Evolutionary conservation across 2,888 invertebrate species (phyloP), one percentile per base, ranked within the genome.

Genomic region (Caenorhabditis sp.): DNA sequence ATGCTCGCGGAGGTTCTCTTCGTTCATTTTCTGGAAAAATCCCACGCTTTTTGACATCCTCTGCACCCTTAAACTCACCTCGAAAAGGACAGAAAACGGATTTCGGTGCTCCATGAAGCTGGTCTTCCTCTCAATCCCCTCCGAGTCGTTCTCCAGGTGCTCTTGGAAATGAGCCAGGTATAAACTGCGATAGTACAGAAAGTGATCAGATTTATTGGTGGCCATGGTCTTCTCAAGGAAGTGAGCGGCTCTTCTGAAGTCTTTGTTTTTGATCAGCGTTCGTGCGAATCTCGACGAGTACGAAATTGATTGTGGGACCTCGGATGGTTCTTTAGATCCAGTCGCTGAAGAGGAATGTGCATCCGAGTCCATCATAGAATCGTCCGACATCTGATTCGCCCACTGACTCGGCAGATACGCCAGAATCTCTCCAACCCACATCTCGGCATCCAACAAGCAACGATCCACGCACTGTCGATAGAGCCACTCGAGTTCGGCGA

Each of bases 141-240:
- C 88, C 2, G 88, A 73, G 28, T 88, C 89, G 51, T 82, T 83
- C 68, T 89, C 89, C 54, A 86, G 63, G 22, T 85, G 70, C 19
- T 86, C 86, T 59, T 84, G 83, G 31, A 76, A 80, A 41, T 70
- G 74, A 24, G 85, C 87, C 80, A 84, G 59, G 54, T 75, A 80
- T 73, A 93, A 91, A 87, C 80, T 93, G 92, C 93, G 88, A 87
- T 93, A 93, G 26, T 93, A 89, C 44, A 93, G 90, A 92, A 95
- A 98, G 0, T 96, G 96, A 94, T 98, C 98, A 64, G 96, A 93
- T 85, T 94, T 89, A 66, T 90, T 84, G 16, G 68, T 47, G 8
- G 82, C 58, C 26, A 80, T 61, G 5, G 84, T 84, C 41, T 82
- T 84, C 24, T 81, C 80, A 14, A 91, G 63, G 93, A 95, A 95